These are phyloP conservation scores for Pyralis farinalis DNA, from an alignment of 2,888 invertebrate genomes.

Conservation along the genomic window DNA sequence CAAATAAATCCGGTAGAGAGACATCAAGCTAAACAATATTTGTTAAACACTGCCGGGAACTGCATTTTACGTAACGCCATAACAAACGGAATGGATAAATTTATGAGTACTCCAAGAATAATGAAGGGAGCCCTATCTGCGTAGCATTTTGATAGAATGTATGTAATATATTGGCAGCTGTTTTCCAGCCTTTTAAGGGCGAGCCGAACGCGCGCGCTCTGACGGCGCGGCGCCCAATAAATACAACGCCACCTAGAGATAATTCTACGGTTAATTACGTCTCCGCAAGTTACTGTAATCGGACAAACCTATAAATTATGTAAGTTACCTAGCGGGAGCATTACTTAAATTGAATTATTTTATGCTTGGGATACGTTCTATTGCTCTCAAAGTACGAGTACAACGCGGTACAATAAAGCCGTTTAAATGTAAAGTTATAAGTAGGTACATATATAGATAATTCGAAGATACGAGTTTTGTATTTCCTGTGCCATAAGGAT, in stretches of 20 bases:
- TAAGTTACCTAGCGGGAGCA: not conserved
- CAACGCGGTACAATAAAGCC: no score
- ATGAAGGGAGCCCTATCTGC: not conserved
- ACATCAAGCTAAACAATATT: no score
- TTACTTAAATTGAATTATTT: not conserved
- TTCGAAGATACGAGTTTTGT: no score
- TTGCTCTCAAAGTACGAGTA: no score
- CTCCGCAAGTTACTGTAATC: slow-evolving; percentile 4
- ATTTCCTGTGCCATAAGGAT: not conserved
- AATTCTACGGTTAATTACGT: slow-evolving; percentile 7
- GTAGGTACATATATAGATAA: no score
- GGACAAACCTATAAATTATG: slow-evolving; percentile 7
- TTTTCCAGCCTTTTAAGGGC: slow-evolving; percentile 4
- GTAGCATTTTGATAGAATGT: not conserved
- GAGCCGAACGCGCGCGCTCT: not conserved
- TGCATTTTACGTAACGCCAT: no score
- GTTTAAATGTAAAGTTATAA: no score
- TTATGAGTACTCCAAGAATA: not conserved
- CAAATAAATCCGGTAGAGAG: no score
- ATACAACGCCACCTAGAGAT: slow-evolving; percentile 9
- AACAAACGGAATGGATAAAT: not conserved
- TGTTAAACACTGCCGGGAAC: no score
- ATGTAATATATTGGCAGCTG: not conserved
- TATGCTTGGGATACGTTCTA: not conserved
- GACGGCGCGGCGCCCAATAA: not conserved